Conservation (phyloP, 2,113 vertebrate species). For the Antechinus stuartii region DNA sequence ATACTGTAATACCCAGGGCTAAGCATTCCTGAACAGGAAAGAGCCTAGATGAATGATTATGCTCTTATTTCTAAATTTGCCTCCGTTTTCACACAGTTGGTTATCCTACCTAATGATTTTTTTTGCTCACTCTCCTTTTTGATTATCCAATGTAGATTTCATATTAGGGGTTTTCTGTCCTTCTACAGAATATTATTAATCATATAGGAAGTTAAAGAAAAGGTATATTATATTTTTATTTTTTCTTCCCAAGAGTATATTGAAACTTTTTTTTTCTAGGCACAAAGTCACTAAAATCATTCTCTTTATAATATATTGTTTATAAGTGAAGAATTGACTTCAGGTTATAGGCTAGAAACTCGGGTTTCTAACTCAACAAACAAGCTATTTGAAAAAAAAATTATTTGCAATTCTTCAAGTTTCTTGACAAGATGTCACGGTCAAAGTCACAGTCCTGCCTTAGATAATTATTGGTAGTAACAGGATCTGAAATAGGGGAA, state of each 20-base stretch:
- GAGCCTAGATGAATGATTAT: no score
- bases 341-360: constrained; percentile 5
- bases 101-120: background rate
- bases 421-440: constrained; percentile 39
- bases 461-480: constrained; percentile 39
- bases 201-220: background rate
- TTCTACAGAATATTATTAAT: background rate
- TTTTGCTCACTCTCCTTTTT: background rate
- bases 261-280: background rate
- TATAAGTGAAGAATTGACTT: constrained; percentile 50
- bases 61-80: background rate
- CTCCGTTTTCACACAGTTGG: background rate
- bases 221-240: background rate
- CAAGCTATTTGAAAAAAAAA: constrained; percentile 54
- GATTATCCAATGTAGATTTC: background rate
- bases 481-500: constrained; percentile 38
- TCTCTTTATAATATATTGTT: constrained; percentile 13
- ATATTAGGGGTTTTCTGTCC: background rate
- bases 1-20: background rate
- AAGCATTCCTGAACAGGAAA: background rate
- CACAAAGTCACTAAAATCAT: background rate
- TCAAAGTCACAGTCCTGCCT: background rate
- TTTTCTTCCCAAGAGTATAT: constrained; percentile 13
- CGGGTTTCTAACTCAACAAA: constrained; percentile 34
- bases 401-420: constrained; percentile 55